Conservation (phyloP, 2,113 vertebrate species). For the Ranitomeya variabilis region DNA sequence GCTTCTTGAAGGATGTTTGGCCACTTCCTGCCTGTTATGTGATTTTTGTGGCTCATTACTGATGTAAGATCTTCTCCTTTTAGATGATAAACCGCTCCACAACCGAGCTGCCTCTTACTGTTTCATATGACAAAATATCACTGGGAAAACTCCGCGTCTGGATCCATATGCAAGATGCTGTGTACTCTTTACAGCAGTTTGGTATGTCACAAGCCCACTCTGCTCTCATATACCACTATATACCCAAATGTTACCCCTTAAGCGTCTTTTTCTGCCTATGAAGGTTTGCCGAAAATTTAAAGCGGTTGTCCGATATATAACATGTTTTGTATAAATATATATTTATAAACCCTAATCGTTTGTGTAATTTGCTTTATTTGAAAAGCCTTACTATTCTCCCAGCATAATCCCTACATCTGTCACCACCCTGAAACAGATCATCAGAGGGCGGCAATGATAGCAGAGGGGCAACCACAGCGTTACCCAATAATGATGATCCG, state of each 20-base stretch:
- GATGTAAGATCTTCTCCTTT: constrained; percentile 16
- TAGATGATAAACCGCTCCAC: constrained; percentile 92
- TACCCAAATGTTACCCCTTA: background rate
- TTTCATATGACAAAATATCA: constrained; percentile 92
- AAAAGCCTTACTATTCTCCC: no score
- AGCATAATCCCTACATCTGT: no score
- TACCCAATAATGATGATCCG: no score
- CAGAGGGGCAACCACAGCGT: no score
- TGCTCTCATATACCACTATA: background rate
- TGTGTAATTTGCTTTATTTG: no score
- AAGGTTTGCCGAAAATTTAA: background rate
- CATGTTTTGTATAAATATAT: no score
- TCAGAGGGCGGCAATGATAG: no score
- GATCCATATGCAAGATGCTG: constrained; percentile 99
- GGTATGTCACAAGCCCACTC: constrained; percentile 70
- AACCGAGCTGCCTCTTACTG: constrained; percentile 86
- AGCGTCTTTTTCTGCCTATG: background rate
- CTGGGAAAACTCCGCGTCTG: constrained; percentile 93
- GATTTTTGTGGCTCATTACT: no score
- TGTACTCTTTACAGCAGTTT: constrained; percentile 92
- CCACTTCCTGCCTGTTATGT: no score
- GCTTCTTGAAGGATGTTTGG: no score
- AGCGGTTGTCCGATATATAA: background rate
- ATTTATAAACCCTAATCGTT: no score
- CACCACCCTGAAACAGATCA: no score